A percentile compares a stretch with the other conserved stretches of the same genome.
Conservation (phyloP, 2,113 vertebrate genomes). For the Amblyornis subalaris region DNA sequence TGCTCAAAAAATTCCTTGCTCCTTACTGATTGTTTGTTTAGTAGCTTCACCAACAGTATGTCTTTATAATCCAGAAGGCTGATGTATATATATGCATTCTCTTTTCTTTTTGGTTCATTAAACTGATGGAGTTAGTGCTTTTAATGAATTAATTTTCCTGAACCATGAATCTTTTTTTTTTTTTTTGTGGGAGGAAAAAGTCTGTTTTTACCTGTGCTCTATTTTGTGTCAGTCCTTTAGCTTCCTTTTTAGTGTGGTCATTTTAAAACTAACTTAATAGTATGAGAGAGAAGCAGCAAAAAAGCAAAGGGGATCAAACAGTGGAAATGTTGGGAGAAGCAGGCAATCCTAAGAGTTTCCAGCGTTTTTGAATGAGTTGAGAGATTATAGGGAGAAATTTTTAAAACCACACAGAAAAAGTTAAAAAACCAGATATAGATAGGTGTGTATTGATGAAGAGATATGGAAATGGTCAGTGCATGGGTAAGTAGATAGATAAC, state of each 20-base stretch:
- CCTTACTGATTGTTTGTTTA: not conserved
- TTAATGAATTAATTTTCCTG: not conserved
- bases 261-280: not conserved
- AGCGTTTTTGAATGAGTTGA: not conserved
- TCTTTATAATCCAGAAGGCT: not conserved
- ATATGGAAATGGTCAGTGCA: not conserved
- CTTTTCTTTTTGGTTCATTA: not conserved
- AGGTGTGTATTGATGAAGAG: not conserved
- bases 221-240: not conserved
- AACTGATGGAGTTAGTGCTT: not conserved
- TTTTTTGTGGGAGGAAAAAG: not conserved
- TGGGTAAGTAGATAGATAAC: not conserved
- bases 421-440: not conserved
- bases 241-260: not conserved
- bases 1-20: not conserved
- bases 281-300: not conserved
- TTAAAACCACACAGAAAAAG: not conserved
- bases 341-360: not conserved
- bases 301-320: not conserved
- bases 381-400: not conserved
- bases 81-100: not conserved
- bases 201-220: not conserved
- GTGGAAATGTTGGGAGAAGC: not conserved
- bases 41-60: not conserved
- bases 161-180: not conserved